Base-by-base conservation (phyloP, 2,888 invertebrate genomes). In the Heteromyza rotundicornis region DNA sequence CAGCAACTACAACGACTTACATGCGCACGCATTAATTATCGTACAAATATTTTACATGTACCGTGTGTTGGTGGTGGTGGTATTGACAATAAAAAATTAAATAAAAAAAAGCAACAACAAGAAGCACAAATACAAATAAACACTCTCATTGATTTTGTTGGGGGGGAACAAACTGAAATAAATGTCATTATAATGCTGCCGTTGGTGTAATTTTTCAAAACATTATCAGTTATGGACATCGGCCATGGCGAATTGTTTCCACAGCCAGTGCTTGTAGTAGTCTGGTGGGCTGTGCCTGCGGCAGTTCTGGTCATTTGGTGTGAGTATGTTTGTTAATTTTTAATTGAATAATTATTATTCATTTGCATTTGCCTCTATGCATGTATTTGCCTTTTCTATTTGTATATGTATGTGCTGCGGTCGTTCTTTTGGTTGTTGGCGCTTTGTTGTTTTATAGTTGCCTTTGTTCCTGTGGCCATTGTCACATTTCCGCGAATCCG, bases 291-390 rank as follows among this genome's bases (percentile, higher is more conserved):
- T 47, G 47, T 20, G 14, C 19, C 5, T 19, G n/a, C n/a, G n/a
- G n/a, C n/a, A n/a, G n/a, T n/a, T n/a, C n/a, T n/a, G n/a, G n/a
- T n/a, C n/a, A n/a, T n/a, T n/a, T n/a, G n/a, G 47, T 47, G 47
- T 47, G 47, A 5, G 47, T 47, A 19, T 7, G 20, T 19, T 19
- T 5, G 47, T 20, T 3, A 17, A 47, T 8, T 47, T 40, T 47
- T 17, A 47, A 47, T 47, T 47, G 47, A 47, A 47, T 47, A 47
- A 47, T 47, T 47, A n/a, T n/a, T n/a, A 20, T 47, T 47, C 47
- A 20, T 20, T 47, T 47, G 47, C 20, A 40, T 40, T 40, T 32
- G 32, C 12, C 3, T 40, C 10, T n/a, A n/a, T n/a, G 16, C 40
- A 40, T 14, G 40, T n/a, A 40, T 40, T 40, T 40, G 40, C 16